These are phyloP conservation scores for Anguilla megastoma DNA, from an alignment of 2,797 vertebrate genomes.

Conservation along the genomic window DNA sequence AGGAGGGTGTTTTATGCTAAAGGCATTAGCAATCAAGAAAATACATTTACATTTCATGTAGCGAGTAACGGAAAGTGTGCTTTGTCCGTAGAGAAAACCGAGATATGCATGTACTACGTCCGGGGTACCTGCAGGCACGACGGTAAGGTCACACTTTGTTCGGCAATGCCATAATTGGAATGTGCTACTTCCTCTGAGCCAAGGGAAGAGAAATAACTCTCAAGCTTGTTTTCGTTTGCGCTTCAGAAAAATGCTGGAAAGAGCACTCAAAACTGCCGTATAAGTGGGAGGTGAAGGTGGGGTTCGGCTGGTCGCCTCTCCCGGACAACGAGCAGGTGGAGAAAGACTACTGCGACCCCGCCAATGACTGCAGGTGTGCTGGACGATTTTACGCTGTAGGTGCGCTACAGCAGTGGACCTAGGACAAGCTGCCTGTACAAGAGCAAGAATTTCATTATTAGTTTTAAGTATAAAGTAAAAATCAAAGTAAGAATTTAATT, in stretches of 20 bases:
- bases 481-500: too few relatives aligned
- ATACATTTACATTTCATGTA: neutral
- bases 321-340: constrained; percentile 63
- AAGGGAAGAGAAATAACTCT: neutral
- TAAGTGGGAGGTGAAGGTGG: constrained; percentile 64
- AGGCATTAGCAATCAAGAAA: neutral
- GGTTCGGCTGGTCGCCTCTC: constrained; percentile 56
- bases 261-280: constrained; percentile 70
- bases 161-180: neutral
- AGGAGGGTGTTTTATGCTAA: neutral
- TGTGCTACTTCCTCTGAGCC: neutral
- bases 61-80: neutral
- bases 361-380: constrained; percentile 63
- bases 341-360: constrained; percentile 68
- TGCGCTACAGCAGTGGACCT: neutral
- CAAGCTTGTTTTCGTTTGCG: neutral
- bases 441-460: too few relatives aligned
- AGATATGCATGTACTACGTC: constrained; percentile 73
- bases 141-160: constrained; percentile 55
- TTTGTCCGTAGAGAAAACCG: constrained; percentile 64
- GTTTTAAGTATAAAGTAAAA: too few relatives aligned
- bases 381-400: too few relatives aligned
- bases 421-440: neutral
- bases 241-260: constrained; percentile 62
- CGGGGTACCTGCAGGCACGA: constrained; percentile 66